Percentiles rank a stretch among this genome's conserved stretches.
phyloP scores from a whole-genome alignment of 2,797 vertebrate genomes.

The Anabas testudineus region DNA sequence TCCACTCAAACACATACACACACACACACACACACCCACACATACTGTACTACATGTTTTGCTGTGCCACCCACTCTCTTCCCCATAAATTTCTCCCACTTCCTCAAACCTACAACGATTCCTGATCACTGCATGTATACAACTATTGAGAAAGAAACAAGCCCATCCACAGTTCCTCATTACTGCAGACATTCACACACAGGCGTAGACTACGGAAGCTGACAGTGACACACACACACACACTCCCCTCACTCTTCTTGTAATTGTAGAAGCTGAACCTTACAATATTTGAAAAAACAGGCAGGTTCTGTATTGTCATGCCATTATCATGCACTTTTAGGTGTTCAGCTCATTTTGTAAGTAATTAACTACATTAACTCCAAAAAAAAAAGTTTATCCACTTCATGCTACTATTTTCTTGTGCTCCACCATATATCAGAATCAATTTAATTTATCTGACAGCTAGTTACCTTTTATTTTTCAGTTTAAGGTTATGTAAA shows the following conservation, averaged over 20 bases:
- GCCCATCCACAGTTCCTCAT: slow-evolving; percentile 61
- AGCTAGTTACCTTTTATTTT: neutral
- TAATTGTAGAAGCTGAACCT: neutral
- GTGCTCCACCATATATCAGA: neutral
- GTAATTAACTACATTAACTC: neutral
- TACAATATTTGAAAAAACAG: neutral
- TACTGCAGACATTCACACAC: slow-evolving; percentile 36
- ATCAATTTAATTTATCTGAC: neutral
- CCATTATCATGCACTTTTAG: no score
- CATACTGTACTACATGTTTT: slow-evolving; percentile 10
- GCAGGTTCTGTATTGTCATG: neutral
- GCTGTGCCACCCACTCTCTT: slow-evolving; percentile 48
- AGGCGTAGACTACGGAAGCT: slow-evolving; percentile 6
- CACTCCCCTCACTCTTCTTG: neutral
- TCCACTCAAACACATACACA: slow-evolving; percentile 24
- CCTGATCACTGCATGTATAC: slow-evolving; percentile 38
- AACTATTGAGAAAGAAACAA: slow-evolving; percentile 64
- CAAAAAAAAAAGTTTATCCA: neutral
- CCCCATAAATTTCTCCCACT: slow-evolving; percentile 68
- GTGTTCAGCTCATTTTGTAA: slow-evolving; percentile 3
- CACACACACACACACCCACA: slow-evolving; percentile 11
- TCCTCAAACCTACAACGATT: slow-evolving; percentile 70
- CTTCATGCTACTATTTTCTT: neutral
- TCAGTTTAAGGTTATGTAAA: neutral
- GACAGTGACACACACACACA: slow-evolving; percentile 7